These are phyloP conservation scores for Rhadinocentrus ornatus DNA, from an alignment of 2,797 vertebrate species.

Conservation along the genomic window DNA sequence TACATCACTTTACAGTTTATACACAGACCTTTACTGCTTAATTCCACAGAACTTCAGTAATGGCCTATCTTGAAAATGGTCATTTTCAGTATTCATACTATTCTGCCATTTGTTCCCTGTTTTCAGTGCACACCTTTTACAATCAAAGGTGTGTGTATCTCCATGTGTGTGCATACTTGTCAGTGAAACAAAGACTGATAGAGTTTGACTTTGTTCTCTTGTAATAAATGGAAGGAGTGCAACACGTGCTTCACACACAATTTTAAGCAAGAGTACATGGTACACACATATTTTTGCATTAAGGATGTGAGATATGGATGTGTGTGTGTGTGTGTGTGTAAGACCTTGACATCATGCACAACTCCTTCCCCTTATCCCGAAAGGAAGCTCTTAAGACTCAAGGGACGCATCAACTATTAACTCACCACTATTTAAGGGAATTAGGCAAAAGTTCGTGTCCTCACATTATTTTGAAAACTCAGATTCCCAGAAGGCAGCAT, in stretches of 20 bases:
- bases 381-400: constrained; percentile 90
- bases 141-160: constrained; percentile 9
- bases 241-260: not conserved
- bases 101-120: not conserved
- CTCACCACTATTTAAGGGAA: constrained; percentile 95
- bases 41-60: constrained; percentile 17
- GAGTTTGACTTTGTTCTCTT: constrained; percentile 69
- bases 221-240: constrained; percentile 85
- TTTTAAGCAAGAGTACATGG: constrained; percentile 19
- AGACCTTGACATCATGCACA: constrained; percentile 74
- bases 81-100: not conserved
- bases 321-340: not conserved
- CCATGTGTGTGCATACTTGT: not conserved
- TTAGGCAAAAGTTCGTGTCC: constrained; percentile 92
- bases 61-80: not conserved
- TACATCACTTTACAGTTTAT: constrained; percentile 30
- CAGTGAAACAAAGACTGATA: constrained; percentile 3
- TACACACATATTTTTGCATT: not conserved
- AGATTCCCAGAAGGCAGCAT: constrained; percentile 88
- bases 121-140: constrained; percentile 3
- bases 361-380: constrained; percentile 87
- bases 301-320: not conserved
- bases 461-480: constrained; percentile 88
- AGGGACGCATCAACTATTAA: constrained; percentile 90
- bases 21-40: constrained; percentile 3